Evolutionary conservation across 2,888 invertebrate genomes (phyloP).

Genomic region (Gymnosoma rotundatum): DNA sequence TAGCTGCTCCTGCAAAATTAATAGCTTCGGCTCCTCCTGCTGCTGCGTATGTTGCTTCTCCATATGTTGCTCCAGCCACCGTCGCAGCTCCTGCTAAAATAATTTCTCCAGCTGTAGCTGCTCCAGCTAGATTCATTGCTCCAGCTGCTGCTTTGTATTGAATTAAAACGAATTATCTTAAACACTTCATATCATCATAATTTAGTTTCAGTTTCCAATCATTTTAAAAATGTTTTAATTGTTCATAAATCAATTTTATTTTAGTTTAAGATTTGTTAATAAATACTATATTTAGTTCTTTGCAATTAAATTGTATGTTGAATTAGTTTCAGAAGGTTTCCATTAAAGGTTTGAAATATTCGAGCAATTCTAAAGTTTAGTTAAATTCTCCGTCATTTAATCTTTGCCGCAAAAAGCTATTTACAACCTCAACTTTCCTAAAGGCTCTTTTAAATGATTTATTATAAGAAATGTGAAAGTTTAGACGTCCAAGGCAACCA

Average conservation of each 20-base stretch:
- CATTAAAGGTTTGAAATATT: too few relatives aligned
- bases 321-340: background rate
- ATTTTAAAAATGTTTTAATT: slow-evolving; percentile 21
- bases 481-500: too few relatives aligned
- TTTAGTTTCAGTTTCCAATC: background rate
- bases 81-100: slow-evolving; percentile 53
- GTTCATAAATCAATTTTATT: background rate
- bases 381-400: too few relatives aligned
- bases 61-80: slow-evolving; percentile 69
- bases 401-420: too few relatives aligned
- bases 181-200: background rate
- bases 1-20: slow-evolving; percentile 59
- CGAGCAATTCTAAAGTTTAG: too few relatives aligned
- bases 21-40: slow-evolving; percentile 53
- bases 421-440: too few relatives aligned
- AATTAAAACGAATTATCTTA: background rate
- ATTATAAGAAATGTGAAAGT: too few relatives aligned
- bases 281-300: background rate
- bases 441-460: too few relatives aligned
- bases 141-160: slow-evolving; percentile 61
- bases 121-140: slow-evolving; percentile 66
- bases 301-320: background rate
- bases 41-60: slow-evolving; percentile 68
- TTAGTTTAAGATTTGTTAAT: slow-evolving; percentile 17
- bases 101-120: slow-evolving; percentile 40